Evolutionary conservation across 2,888 invertebrate species (phyloP), one percentile per base, ranked within the genome.

Genomic region (Amphipyra berbera): DNA sequence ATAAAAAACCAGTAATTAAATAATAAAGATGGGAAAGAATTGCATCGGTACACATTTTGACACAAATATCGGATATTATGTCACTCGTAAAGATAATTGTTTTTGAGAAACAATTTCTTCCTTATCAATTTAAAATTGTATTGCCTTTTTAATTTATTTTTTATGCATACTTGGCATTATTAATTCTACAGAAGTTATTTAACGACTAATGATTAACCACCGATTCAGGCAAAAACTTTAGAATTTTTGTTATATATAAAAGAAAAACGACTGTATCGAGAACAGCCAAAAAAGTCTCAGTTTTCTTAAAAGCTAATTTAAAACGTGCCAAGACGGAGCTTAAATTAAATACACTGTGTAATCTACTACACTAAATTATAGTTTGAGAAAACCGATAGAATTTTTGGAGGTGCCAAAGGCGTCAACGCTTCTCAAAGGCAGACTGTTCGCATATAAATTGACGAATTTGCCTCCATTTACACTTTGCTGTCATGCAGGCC

Each of bases 381-480:
- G 64, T 68, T 59, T 1, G 65, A 77, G 76, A 76, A 78, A 79
- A 82, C 80, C 82, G 82, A 88, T 88, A 83, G 83, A 86, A 86
- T 88, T 87, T 88, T 88, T 86, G 81, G 77, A 79, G 27, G 78
- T 80, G 76, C 83, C 80, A 83, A 86, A 83, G 88, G 88, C 88
- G 85, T 88, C 87, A 90, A 87, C 89, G 85, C 84, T 80, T 86
- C 88, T 92, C 93, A 92, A 92, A 92, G 90, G 90, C 89, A 82
- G 84, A 77, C 86, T 89, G 92, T 88, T 90, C 93, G 94, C 94
- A 94, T 94, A 94, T 93, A 94, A 93, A 95, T 94, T 94, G 94
- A 92, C 88, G 89, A 92, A 94, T 94, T 94, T 94, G 90, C 92
- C 87, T 92, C 91, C 87, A 93, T 92, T 93, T 92, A 91, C 93